Evolutionary conservation across 2,888 invertebrate genomes (phyloP).

Genomic region (Invenusta paracnida): DNA sequence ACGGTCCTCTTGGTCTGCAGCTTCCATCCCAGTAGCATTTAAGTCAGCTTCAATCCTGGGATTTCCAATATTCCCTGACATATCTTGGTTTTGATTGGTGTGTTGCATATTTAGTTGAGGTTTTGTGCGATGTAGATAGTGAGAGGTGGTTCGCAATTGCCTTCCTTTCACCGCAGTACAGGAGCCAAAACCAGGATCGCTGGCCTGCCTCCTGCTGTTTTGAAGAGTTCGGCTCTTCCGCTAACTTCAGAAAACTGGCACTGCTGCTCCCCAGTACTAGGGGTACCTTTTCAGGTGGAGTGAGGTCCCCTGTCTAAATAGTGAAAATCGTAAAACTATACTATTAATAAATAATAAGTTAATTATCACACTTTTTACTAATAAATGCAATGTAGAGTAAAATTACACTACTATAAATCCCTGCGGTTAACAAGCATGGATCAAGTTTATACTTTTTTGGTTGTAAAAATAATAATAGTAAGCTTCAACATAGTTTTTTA

Average conservation of each 20-base stretch:
- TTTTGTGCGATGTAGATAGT: background rate
- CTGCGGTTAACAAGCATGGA: too few relatives aligned
- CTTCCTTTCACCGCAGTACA: constrained; percentile 6
- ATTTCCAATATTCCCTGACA: background rate
- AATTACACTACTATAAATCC: too few relatives aligned
- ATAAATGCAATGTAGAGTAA: too few relatives aligned
- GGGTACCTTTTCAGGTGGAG: background rate
- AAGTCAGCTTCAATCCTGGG: background rate
- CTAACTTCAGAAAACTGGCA: constrained; percentile 16
- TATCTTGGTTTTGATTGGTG: background rate
- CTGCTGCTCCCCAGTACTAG: constrained; percentile 19
- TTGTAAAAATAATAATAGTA: too few relatives aligned
- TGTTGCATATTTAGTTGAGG: background rate
- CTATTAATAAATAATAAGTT: too few relatives aligned
- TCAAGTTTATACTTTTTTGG: too few relatives aligned
- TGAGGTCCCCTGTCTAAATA: too few relatives aligned
- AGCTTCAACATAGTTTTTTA: too few relatives aligned
- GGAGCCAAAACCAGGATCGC: constrained; percentile 14
- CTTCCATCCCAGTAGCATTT: background rate
- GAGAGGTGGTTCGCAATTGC: background rate
- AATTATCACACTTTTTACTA: too few relatives aligned
- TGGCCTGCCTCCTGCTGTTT: constrained; percentile 21
- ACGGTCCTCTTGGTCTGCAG: background rate
- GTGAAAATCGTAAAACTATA: too few relatives aligned
- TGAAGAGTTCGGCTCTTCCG: constrained; percentile 26